phyloP scores from a whole-genome alignment of 2,888 invertebrate genomes.

The Alloscopus bannaensis region DNA sequence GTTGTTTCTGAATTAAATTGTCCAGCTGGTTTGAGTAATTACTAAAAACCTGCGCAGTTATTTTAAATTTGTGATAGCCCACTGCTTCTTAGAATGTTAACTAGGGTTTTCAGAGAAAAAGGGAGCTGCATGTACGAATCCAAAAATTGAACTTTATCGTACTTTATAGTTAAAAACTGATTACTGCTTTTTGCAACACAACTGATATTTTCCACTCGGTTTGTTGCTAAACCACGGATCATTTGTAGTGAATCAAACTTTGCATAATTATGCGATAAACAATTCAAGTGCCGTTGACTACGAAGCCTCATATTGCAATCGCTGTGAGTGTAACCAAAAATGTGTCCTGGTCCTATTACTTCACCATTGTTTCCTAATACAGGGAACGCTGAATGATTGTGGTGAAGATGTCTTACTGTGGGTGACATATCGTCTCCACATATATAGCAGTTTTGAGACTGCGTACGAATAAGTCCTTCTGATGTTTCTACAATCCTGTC shows the following conservation, averaged over 20 bases:
- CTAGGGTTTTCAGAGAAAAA: background rate
- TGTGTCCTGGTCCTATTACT: background rate
- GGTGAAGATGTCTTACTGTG: conserved; percentile 10
- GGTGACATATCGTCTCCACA: background rate
- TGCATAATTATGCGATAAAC: conserved; percentile 24
- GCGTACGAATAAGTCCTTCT: background rate
- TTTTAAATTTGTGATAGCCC: background rate
- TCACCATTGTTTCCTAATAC: background rate
- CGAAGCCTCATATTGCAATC: conserved; percentile 23
- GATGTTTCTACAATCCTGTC: background rate
- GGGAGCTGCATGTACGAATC: conserved; percentile 8
- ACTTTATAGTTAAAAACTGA: background rate
- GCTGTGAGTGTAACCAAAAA: conserved; percentile 14
- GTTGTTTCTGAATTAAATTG: background rate
- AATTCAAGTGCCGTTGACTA: background rate
- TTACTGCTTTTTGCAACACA: conserved; percentile 8
- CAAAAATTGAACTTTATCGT: background rate
- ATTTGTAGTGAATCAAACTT: conserved; percentile 25
- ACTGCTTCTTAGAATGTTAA: background rate
- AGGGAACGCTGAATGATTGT: conserved; percentile 22
- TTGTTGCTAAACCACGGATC: background rate
- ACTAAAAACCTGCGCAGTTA: background rate
- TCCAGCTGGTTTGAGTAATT: background rate
- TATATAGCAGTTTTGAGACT: conserved; percentile 12
- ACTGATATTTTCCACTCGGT: background rate